These are phyloP conservation scores for Seira sanloemensis DNA, from an alignment of 2,888 invertebrate species.

Conservation along the genomic window DNA sequence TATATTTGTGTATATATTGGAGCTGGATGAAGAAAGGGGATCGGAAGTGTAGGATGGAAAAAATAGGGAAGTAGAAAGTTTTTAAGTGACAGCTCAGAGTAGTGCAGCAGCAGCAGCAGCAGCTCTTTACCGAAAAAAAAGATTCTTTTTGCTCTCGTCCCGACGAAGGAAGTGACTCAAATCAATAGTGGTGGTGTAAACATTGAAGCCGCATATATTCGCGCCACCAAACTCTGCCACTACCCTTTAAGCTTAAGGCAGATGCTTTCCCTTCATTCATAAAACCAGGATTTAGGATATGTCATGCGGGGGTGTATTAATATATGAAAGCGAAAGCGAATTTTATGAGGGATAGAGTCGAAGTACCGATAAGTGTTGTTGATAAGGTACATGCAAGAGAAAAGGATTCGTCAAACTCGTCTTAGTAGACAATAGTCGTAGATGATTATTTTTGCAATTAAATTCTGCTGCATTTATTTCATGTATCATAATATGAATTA, in stretches of 20 bases:
- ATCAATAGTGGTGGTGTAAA: conserved; percentile 33
- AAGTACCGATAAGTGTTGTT: too few species aligned
- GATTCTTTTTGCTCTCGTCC: conserved; percentile 16
- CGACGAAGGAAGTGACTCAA: conserved; percentile 35
- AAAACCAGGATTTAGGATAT: too few species aligned
- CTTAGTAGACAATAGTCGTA: too few species aligned
- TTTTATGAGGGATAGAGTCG: too few species aligned
- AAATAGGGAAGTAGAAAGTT: conserved; percentile 11
- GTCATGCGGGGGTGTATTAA: too few species aligned
- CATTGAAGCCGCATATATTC: conserved; percentile 53
- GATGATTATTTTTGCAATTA: too few species aligned
- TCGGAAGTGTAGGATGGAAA: neutral
- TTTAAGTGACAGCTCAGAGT: conserved; percentile 34
- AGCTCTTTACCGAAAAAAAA: neutral
- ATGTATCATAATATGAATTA: too few species aligned
- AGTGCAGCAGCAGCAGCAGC: neutral
- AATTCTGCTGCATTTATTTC: too few species aligned
- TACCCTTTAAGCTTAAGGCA: conserved; percentile 19
- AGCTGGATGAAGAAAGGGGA: neutral
- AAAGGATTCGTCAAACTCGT: too few species aligned
- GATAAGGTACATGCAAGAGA: too few species aligned
- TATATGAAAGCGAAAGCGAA: too few species aligned
- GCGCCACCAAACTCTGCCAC: conserved; percentile 52
- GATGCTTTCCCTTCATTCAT: conserved; percentile 38
- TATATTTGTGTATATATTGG: neutral